Conservation (phyloP, 1,140 invertebrate species). For the Delia radicum region DNA sequence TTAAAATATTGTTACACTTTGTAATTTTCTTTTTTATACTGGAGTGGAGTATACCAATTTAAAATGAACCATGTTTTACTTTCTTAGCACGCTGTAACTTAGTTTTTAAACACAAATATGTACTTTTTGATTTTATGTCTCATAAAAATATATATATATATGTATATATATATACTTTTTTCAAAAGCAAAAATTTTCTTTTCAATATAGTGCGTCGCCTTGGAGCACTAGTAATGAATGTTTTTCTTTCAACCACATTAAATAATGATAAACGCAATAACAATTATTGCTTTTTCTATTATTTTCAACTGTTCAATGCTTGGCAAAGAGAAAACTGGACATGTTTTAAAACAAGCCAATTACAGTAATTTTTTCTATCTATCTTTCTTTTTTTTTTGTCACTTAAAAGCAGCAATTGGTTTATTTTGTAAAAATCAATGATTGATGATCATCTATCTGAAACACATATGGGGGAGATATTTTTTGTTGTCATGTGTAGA, state of each 20-base stretch:
- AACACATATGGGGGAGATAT: constrained; percentile 17
- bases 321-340: constrained; percentile 13
- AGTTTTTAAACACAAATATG: no score
- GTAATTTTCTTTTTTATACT: no score
- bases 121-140: not conserved
- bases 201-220: not conserved
- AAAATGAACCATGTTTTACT: not conserved
- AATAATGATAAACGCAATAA: constrained; percentile 16
- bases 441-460: not conserved
- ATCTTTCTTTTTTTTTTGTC: not conserved
- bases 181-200: not conserved
- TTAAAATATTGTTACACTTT: no score
- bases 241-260: constrained; percentile 9
- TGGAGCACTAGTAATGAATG: not conserved
- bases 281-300: not conserved
- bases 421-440: constrained; percentile 17
- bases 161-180: no score
- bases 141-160: no score
- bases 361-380: not conserved
- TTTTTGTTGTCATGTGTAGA: not conserved
- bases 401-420: not conserved
- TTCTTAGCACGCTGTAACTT: not conserved
- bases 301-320: not conserved
- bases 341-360: constrained; percentile 16
- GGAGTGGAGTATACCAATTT: not conserved